Percentiles rank a stretch among this genome's conserved stretches.
These are phyloP conservation scores for Cremastinae sp. DNA, from an alignment of 2,888 invertebrate genomes.

Conservation along the genomic window DNA sequence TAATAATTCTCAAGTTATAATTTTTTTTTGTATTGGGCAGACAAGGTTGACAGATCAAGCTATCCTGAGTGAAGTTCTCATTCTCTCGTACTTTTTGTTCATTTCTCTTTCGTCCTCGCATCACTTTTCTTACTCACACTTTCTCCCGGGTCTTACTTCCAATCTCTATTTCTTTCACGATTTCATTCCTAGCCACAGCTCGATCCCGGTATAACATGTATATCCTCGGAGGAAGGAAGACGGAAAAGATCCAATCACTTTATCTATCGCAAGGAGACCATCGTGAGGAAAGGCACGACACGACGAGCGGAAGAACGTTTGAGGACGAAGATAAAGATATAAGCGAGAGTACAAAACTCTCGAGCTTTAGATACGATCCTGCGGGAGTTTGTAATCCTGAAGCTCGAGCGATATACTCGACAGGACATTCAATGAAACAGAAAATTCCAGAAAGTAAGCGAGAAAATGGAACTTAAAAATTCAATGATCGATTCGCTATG, in stretches of 20 bases:
- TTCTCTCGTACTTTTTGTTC: conserved; percentile 5
- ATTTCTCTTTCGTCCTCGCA: conserved; percentile 34
- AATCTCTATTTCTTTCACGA: conserved; percentile 50
- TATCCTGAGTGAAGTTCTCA: conserved; percentile 67
- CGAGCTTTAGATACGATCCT: conserved; percentile 32
- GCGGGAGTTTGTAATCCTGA: conserved; percentile 44
- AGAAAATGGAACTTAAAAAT: neutral
- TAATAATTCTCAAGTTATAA: conserved; percentile 23
- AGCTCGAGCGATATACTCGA: conserved; percentile 30
- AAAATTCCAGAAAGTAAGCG: conserved; percentile 1
- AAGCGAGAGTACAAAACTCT: conserved; percentile 17
- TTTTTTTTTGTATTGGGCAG: conserved; percentile 45
- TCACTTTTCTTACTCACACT: conserved; percentile 6
- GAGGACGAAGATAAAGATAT: conserved; percentile 8
- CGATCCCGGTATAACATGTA: conserved; percentile 27
- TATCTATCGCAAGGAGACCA: conserved; percentile 57
- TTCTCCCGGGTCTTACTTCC: conserved; percentile 48
- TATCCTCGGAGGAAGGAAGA: conserved; percentile 48
- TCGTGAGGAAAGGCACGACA: conserved; percentile 22
- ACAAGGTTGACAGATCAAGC: conserved; percentile 74
- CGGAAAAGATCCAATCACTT: conserved; percentile 64
- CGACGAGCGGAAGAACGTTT: conserved; percentile 23
- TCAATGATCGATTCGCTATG: neutral
- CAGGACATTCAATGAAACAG: conserved; percentile 7
- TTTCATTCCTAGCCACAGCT: conserved; percentile 27